phyloP scores from a whole-genome alignment of 1,140 invertebrate genomes.

The Battus philenor region DNA sequence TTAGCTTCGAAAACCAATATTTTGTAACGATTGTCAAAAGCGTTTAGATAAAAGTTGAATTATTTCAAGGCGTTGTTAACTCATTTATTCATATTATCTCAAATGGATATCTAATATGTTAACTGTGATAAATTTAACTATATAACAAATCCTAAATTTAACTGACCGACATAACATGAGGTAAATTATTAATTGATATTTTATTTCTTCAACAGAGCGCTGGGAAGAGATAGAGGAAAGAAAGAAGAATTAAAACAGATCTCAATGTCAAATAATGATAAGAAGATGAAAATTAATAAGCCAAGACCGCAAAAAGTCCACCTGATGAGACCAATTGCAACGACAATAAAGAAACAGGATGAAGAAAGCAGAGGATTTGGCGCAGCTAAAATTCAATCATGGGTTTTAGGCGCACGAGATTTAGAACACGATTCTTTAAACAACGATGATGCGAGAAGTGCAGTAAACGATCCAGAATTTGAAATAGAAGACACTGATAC shows the following conservation, averaged over 20 bases:
- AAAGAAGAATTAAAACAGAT: too few relatives aligned
- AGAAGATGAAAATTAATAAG: conserved; percentile 57
- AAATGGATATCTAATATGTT: background rate
- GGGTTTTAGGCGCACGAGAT: conserved; percentile 38
- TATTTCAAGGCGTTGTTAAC: too few relatives aligned
- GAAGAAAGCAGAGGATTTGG: conserved; percentile 45
- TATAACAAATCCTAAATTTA: too few relatives aligned
- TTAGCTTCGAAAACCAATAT: too few relatives aligned
- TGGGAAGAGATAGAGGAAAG: conserved; percentile 39
- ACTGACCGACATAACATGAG: too few relatives aligned
- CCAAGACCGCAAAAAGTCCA: conserved; percentile 54
- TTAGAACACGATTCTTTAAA: background rate
- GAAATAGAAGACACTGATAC: background rate
- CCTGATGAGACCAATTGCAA: conserved; percentile 37
- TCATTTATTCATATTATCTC: too few relatives aligned
- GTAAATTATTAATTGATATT: conserved; percentile 9
- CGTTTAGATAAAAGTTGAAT: background rate
- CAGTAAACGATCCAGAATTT: background rate
- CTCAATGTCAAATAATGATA: conserved; percentile 30
- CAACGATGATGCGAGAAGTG: background rate
- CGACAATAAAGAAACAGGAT: too few relatives aligned
- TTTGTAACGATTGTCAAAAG: background rate
- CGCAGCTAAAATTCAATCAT: conserved; percentile 32
- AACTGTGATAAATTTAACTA: background rate
- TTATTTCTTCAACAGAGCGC: conserved; percentile 31